phyloP scores from a whole-genome alignment of 1,140 invertebrate genomes.

The Battus philenor region DNA sequence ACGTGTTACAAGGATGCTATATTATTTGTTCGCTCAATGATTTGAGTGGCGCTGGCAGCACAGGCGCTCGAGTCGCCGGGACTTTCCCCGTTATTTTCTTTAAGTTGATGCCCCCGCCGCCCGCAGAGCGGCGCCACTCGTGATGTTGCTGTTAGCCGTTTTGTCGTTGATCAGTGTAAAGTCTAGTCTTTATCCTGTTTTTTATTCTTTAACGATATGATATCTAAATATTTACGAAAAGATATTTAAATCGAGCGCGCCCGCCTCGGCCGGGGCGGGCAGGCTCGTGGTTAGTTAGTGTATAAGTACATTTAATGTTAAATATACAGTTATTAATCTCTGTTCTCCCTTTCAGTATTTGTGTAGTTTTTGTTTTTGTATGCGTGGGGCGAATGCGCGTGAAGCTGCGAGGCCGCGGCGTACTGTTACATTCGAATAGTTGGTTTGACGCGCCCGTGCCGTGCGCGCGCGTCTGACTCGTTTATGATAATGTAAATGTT shows the following conservation, averaged over 20 bases:
- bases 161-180: constrained; percentile 75
- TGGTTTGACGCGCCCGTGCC: constrained; percentile 42
- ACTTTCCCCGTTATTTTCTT: constrained; percentile 21
- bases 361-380: constrained; percentile 52
- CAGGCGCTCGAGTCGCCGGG: too few species aligned
- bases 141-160: constrained; percentile 65
- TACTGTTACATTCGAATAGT: constrained; percentile 76
- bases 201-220: constrained; percentile 68
- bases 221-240: constrained; percentile 66
- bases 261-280: constrained; percentile 41
- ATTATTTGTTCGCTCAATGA: constrained; percentile 36
- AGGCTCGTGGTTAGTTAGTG: constrained; percentile 70
- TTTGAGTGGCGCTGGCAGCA: constrained; percentile 30
- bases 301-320: constrained; percentile 68
- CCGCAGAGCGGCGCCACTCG: constrained; percentile 36
- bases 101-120: constrained; percentile 23
- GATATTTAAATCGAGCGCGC: constrained; percentile 68
- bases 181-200: constrained; percentile 76
- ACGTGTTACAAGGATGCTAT: constrained; percentile 35
- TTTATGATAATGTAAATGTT: constrained; percentile 76
- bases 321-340: constrained; percentile 67
- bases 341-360: constrained; percentile 72
- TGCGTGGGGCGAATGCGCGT: constrained; percentile 40
- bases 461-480: constrained; percentile 54
- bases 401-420: constrained; percentile 35